Conservation (phyloP, 2,113 vertebrate genomes). For the Anguilla rostrata region DNA sequence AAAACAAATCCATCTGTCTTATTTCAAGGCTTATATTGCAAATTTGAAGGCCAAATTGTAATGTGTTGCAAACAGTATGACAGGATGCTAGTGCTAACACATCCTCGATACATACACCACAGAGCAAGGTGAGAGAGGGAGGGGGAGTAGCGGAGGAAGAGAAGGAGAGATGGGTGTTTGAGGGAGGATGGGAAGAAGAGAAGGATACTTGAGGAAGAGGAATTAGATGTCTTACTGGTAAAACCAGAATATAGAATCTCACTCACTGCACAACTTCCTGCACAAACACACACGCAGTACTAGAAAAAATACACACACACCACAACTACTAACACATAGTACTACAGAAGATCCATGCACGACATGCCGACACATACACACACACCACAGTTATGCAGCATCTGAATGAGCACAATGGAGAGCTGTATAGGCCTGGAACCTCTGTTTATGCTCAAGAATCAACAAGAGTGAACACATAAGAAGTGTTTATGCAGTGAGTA, state of each 20-base stretch:
- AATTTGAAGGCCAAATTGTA: not conserved
- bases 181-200: constrained; percentile 41
- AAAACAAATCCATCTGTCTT: not conserved
- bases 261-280: too few species aligned
- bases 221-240: constrained; percentile 44
- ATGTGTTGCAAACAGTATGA: not conserved
- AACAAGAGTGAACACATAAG: too few species aligned
- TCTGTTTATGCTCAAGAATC: too few species aligned
- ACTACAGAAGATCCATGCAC: too few species aligned
- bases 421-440: too few species aligned
- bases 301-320: too few species aligned
- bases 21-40: not conserved
- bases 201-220: constrained; percentile 32
- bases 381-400: too few species aligned
- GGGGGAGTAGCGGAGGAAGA: constrained; percentile 40
- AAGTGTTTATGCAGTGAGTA: too few species aligned
- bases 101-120: constrained; percentile 53
- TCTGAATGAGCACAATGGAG: too few species aligned
- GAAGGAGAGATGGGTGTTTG: constrained; percentile 33
- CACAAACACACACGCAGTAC: too few species aligned
- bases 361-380: not conserved
- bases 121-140: not conserved
- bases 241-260: constrained; percentile 33
- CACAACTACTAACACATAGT: too few species aligned
- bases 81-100: constrained; percentile 47